Conservation (phyloP, 2,888 invertebrate species). For the Nomada lathburiana region DNA sequence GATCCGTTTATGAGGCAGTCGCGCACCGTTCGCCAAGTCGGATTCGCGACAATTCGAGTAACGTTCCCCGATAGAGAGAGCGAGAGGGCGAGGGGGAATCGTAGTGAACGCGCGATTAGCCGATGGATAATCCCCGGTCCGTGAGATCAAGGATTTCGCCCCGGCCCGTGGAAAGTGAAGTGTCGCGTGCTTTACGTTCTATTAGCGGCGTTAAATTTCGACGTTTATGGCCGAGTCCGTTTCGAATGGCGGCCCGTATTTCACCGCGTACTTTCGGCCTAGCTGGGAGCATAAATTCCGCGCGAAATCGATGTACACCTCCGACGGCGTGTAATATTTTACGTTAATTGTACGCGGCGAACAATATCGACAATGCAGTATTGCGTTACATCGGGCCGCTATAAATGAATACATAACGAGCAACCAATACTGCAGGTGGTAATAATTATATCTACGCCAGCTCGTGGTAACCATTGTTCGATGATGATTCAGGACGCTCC, state of each 20-base stretch:
- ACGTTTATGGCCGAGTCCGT: slow-evolving; percentile 7
- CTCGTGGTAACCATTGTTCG: slow-evolving; percentile 57
- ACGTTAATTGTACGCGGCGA: slow-evolving; percentile 70
- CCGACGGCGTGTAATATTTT: slow-evolving; percentile 67
- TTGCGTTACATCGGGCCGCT: slow-evolving; percentile 66
- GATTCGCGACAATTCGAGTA: background rate
- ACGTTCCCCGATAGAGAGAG: background rate
- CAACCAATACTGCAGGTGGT: slow-evolving; percentile 63
- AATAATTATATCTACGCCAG: slow-evolving; percentile 68
- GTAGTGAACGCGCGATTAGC: background rate
- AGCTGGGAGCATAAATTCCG: slow-evolving; percentile 57
- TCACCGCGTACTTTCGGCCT: slow-evolving; percentile 43
- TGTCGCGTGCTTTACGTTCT: slow-evolving; percentile 26
- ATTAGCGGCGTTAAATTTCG: slow-evolving; percentile 25
- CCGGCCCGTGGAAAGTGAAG: background rate
- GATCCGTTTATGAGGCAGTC: background rate
- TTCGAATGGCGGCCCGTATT: slow-evolving; percentile 41
- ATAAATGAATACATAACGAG: slow-evolving; percentile 73
- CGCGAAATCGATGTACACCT: slow-evolving; percentile 57
- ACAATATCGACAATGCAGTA: slow-evolving; percentile 71
- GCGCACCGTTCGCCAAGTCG: background rate
- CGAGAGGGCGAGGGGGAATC: no score
- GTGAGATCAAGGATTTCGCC: background rate
- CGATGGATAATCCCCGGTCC: background rate
- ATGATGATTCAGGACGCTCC: slow-evolving; percentile 63